Evolutionary conservation across 2,113 vertebrate genomes (phyloP).

Genomic region (Nibea coibor): DNA sequence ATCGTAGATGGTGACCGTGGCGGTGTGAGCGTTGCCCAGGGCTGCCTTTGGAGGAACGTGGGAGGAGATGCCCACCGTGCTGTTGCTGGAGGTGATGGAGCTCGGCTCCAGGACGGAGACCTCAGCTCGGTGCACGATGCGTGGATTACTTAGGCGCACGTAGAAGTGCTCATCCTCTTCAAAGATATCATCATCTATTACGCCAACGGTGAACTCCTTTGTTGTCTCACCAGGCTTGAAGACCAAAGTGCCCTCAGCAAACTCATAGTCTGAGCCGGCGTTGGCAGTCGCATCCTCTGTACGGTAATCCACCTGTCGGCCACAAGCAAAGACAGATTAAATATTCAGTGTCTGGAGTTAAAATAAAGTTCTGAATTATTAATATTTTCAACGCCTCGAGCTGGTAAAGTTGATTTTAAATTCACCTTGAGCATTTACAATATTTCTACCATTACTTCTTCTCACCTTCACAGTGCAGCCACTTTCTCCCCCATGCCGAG

Average conservation of each 20-base stretch:
- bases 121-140: constrained; percentile 80
- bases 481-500: constrained; percentile 83
- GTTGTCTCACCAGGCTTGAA: constrained; percentile 87
- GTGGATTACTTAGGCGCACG: constrained; percentile 87
- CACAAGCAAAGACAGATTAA: constrained; percentile 38
- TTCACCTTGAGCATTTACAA: constrained; percentile 34
- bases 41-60: constrained; percentile 81
- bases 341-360: constrained; percentile 43
- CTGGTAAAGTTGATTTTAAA: constrained; percentile 35
- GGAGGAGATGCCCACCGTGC: constrained; percentile 71
- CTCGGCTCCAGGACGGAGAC: constrained; percentile 81
- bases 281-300: constrained; percentile 89
- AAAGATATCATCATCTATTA: constrained; percentile 90
- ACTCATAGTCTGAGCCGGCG: constrained; percentile 89
- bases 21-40: constrained; percentile 79
- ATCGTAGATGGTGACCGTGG: constrained; percentile 89
- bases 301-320: constrained; percentile 85
- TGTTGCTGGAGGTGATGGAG: constrained; percentile 81
- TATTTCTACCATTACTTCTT: neutral
- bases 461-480: constrained; percentile 85
- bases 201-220: constrained; percentile 86
- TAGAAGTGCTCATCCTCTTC: constrained; percentile 90
- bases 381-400: constrained; percentile 20
- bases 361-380: constrained; percentile 59
- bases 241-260: constrained; percentile 87